phyloP scores from a whole-genome alignment of 2,888 invertebrate genomes.

The Stratiomys singularior region DNA sequence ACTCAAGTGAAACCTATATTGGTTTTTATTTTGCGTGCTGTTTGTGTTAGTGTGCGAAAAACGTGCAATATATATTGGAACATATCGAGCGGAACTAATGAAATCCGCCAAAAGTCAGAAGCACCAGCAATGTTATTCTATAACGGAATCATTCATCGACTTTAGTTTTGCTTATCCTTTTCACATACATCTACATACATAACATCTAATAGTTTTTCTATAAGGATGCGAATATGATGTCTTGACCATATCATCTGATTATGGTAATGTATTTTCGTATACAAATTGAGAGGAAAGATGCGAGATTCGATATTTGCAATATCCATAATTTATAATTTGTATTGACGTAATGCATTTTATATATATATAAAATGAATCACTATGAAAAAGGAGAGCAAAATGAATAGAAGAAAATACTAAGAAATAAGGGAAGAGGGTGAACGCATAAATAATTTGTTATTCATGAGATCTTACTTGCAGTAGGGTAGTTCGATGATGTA shows the following conservation, averaged over 20 bases:
- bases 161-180: no score
- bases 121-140: neutral
- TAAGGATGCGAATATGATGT: neutral
- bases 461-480: neutral
- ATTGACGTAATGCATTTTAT: slow-evolving; percentile 8
- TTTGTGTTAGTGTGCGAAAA: neutral
- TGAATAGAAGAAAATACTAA: neutral
- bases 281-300: slow-evolving; percentile 26
- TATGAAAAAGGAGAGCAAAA: no score
- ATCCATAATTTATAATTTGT: slow-evolving; percentile 21
- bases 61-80: slow-evolving; percentile 1
- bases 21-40: neutral
- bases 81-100: slow-evolving; percentile 20
- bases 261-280: slow-evolving; percentile 25
- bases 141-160: neutral
- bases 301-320: slow-evolving; percentile 14
- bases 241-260: slow-evolving; percentile 1
- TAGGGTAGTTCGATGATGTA: no score
- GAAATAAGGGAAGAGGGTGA: neutral
- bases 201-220: neutral
- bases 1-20: neutral
- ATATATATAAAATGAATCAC: no score
- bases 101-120: neutral
- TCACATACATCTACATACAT: neutral
- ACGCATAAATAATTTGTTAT: neutral